Percentiles rank a stretch among this genome's conserved stretches.
Evolutionary conservation across 2,888 invertebrate species (phyloP).

Genomic region (Exocentrus adspersus): DNA sequence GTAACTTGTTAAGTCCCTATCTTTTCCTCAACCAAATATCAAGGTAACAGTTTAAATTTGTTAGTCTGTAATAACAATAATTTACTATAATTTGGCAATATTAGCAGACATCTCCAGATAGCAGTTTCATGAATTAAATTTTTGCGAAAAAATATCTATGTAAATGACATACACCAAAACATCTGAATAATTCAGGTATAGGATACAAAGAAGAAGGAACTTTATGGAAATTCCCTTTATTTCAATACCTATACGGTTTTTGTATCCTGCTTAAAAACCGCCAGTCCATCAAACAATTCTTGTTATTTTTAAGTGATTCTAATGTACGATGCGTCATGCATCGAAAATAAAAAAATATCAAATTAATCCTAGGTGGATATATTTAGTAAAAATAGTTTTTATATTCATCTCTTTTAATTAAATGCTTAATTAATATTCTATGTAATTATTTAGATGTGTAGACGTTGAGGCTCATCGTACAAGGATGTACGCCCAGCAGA

Average conservation of each 20-base stretch:
- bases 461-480: background rate
- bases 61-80: background rate
- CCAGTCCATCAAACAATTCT: background rate
- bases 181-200: background rate
- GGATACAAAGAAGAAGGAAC: background rate
- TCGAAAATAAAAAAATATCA: background rate
- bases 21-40: no score
- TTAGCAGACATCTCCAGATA: background rate
- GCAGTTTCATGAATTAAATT: background rate
- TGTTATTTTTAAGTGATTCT: background rate
- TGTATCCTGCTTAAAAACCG: constrained; percentile 15
- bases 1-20: no score
- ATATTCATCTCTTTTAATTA: constrained; percentile 11
- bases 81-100: background rate
- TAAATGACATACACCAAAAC: constrained; percentile 10
- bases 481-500: background rate
- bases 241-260: background rate
- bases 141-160: constrained; percentile 2
- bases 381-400: constrained; percentile 4
- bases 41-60: no score
- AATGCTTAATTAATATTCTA: constrained; percentile 18
- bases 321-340: constrained; percentile 5
- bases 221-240: constrained; percentile 11
- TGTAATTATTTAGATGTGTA: constrained; percentile 1
- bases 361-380: constrained; percentile 12